A percentile compares a stretch with the other conserved stretches of the same genome.
These are phyloP conservation scores for Yponomeuta plumbellus DNA, from an alignment of 2,888 invertebrate genomes.

Conservation along the genomic window DNA sequence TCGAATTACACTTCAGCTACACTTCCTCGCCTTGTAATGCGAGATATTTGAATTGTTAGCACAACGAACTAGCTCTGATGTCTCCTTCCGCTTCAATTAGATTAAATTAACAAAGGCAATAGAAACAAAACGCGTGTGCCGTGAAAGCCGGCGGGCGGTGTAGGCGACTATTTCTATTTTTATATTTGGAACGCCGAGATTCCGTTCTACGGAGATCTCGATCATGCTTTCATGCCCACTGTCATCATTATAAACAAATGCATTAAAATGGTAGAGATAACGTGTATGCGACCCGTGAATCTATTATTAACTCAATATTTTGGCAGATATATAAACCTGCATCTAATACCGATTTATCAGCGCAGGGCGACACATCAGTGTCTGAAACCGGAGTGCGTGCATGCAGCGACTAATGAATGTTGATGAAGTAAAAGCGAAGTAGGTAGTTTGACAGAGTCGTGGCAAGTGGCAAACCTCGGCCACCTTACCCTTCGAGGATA, in stretches of 20 bases:
- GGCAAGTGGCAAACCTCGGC: no score
- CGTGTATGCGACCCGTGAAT: background rate
- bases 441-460: no score
- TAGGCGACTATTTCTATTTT: constrained; percentile 57
- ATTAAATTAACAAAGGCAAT: background rate
- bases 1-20: background rate
- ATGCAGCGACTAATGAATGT: no score
- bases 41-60: background rate
- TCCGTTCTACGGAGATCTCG: constrained; percentile 47
- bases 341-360: no score
- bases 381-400: no score
- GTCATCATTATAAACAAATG: background rate
- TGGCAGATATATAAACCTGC: no score
- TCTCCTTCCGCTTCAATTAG: background rate
- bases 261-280: background rate
- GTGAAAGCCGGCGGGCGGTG: constrained; percentile 48
- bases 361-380: no score
- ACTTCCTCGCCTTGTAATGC: background rate
- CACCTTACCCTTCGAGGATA: no score
- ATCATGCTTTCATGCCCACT: constrained; percentile 16
- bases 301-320: background rate
- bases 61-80: background rate
- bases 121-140: constrained; percentile 13
- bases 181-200: constrained; percentile 52
- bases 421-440: no score